Conservation (phyloP, 2,113 vertebrate genomes). For the Solenodon paradoxus region DNA sequence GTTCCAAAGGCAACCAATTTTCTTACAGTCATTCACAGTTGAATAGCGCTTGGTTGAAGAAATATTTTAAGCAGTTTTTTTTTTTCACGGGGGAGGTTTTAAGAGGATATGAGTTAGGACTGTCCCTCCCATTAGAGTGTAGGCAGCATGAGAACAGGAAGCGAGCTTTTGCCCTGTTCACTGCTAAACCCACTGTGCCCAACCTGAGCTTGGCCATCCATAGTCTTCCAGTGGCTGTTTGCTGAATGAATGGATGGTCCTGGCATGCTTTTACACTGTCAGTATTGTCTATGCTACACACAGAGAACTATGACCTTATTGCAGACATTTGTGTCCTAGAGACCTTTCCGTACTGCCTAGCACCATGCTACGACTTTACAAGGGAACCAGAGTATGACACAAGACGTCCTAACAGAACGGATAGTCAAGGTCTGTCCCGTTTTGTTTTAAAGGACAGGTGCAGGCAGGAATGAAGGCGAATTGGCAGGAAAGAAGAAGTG, state of each 20-base stretch:
- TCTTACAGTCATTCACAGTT: conserved; percentile 21
- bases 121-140: background rate
- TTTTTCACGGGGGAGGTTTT: background rate
- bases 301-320: background rate
- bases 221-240: background rate
- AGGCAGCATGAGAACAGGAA: background rate
- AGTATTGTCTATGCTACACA: background rate
- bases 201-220: background rate
- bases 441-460: no score
- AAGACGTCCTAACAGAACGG: background rate
- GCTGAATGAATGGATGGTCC: background rate
- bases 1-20: conserved; percentile 56
- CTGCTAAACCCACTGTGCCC: background rate
- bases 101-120: background rate
- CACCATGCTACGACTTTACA: background rate
- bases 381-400: background rate
- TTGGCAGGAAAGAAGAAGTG: no score
- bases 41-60: conserved; percentile 25
- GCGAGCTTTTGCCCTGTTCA: background rate
- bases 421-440: no score
- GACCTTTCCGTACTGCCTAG: background rate
- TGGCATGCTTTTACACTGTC: background rate
- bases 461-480: no score
- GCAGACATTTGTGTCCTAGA: background rate
- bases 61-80: conserved; percentile 26